Base-by-base conservation (phyloP, 35 echinoderm and acorn worm genomes). In the Acanthaster planci region DNA sequence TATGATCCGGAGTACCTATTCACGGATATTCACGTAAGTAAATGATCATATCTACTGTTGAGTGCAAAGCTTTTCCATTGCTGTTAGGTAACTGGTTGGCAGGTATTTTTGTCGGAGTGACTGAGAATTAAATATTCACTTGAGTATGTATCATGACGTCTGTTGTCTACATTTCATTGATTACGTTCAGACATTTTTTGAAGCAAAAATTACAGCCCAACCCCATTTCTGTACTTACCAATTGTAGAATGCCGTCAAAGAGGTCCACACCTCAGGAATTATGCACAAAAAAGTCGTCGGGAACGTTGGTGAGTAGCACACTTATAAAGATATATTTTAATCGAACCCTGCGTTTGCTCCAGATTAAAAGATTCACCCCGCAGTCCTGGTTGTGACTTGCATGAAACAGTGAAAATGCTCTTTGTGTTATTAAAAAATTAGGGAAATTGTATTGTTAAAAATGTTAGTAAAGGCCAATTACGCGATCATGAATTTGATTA, bases 1-100 rank as follows among this genome's bases (percentile, higher is more conserved):
- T 97, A 97, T 76, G 87, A 92, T 79, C 84, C 94, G 17, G 90
- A 89, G n/a, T 92, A 97, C 56, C 82, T 97, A 35, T 97, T 92
- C 53, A 55, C 60, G 83, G 94, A 97, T 90, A 90, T 97, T 68
- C 90, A 92, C 77, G 94, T 97, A 77, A 92, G 94, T 93, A 64
- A 40, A 77, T 23, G 2, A 19, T 32, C 34, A 18, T 67, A 14
- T 8, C 30, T 10, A 59, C 18, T 67, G 14, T 37, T n/a, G 57
- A 21, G 27, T 39, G 32, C 0, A 2, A 19, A 36, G 21, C 5
- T 35, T 10, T 47, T 60, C 32, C 17, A n/a, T 38, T 35, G 22
- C 21, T 60, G 6, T 26, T 17, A 32, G 23, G 8, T 47, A 47
- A 6, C 42, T 47, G n/a, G n/a, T n/a, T n/a, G n/a, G n/a, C n/a